Conservation (phyloP, 1,140 invertebrate species). For the Anagrus nilaparvatae region DNA sequence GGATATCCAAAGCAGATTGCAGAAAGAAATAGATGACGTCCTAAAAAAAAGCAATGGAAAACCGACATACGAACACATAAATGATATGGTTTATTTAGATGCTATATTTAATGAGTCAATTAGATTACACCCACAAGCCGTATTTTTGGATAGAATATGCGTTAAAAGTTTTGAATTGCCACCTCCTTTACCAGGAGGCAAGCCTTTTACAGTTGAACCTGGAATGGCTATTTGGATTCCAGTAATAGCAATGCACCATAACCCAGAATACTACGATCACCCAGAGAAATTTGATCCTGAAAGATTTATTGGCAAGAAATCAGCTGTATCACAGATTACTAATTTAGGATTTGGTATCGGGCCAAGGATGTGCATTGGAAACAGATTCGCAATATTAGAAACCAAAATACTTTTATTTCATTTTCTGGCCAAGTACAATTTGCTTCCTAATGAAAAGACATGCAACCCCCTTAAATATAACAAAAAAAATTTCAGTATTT, state of each 20-base stretch:
- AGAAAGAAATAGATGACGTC: slow-evolving; percentile 21
- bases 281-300: slow-evolving; percentile 46
- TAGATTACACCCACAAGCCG: slow-evolving; percentile 21
- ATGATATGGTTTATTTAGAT: slow-evolving; percentile 16
- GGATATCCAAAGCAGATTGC: slow-evolving; percentile 16
- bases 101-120: slow-evolving; percentile 20
- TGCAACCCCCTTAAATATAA: slow-evolving; percentile 18
- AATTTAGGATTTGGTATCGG: slow-evolving; percentile 14
- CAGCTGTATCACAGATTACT: not conserved
- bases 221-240: slow-evolving; percentile 25
- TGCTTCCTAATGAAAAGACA: slow-evolving; percentile 18
- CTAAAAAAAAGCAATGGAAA: slow-evolving; percentile 16
- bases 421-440: slow-evolving; percentile 19
- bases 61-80: slow-evolving; percentile 17
- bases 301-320: slow-evolving; percentile 38
- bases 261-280: slow-evolving; percentile 44
- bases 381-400: slow-evolving; percentile 25
- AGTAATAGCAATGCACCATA: slow-evolving; percentile 36
- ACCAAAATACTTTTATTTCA: slow-evolving; percentile 23
- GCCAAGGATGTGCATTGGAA: slow-evolving; percentile 14
- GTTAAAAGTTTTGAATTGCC: slow-evolving; percentile 23
- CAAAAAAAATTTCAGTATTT: slow-evolving; percentile 12
- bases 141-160: slow-evolving; percentile 42
- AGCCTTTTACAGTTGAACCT: slow-evolving; percentile 37
- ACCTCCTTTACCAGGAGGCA: slow-evolving; percentile 19